phyloP scores from a whole-genome alignment of 1,140 invertebrate genomes.

The Drosophila saltans region DNA sequence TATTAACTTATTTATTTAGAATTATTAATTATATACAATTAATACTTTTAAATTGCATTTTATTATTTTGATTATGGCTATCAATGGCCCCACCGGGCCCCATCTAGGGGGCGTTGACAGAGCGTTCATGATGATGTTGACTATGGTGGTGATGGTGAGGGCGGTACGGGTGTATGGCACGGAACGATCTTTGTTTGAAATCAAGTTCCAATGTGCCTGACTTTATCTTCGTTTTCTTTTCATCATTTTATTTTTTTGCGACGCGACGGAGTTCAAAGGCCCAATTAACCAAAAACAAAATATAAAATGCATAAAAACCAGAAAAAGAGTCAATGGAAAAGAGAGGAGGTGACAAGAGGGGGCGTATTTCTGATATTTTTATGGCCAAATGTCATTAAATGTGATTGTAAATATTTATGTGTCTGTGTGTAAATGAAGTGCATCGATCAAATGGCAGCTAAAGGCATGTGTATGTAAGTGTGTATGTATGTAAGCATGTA shows the following conservation, averaged over 20 bases:
- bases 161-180: neutral
- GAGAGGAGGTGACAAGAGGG: neutral
- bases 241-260: slow-evolving; percentile 34
- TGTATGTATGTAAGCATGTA: neutral
- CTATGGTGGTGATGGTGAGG: neutral
- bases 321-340: slow-evolving; percentile 34
- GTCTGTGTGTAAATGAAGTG: slow-evolving; percentile 36
- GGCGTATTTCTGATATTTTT: slow-evolving; percentile 28
- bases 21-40: slow-evolving; percentile 34
- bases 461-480: slow-evolving; percentile 35
- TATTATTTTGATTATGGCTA: slow-evolving; percentile 19
- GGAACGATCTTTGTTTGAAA: slow-evolving; percentile 59
- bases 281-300: slow-evolving; percentile 65
- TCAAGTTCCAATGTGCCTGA: slow-evolving; percentile 63
- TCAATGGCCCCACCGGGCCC: slow-evolving; percentile 10
- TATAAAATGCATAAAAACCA: slow-evolving; percentile 61
- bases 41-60: slow-evolving; percentile 19
- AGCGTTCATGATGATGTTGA: slow-evolving; percentile 1
- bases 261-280: slow-evolving; percentile 67
- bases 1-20: slow-evolving; percentile 40
- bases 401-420: slow-evolving; percentile 64
- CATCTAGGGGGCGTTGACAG: slow-evolving; percentile 53
- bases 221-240: slow-evolving; percentile 68
- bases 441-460: slow-evolving; percentile 72
- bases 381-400: slow-evolving; percentile 70